Percentiles rank a stretch among this genome's conserved stretches.
Conservation (phyloP, 2,888 invertebrate species). For the Ophion slaviceki region DNA sequence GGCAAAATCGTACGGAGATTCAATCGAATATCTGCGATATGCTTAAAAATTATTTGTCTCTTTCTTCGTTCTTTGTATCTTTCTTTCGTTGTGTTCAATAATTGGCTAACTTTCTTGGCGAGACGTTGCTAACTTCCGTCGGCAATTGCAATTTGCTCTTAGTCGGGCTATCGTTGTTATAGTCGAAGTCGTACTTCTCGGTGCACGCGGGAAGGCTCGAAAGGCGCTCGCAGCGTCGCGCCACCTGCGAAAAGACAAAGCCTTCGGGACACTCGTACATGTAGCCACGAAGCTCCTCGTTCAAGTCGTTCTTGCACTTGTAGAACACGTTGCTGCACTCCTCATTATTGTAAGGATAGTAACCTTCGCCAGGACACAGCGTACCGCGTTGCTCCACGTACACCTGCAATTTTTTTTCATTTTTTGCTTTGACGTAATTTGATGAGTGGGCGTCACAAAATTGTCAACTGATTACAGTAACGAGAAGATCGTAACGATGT, state of each 20-base stretch:
- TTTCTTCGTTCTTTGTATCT: background rate
- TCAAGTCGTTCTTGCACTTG: conserved; percentile 87
- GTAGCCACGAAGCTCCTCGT: conserved; percentile 87
- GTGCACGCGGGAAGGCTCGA: conserved; percentile 87
- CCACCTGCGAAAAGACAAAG: conserved; percentile 91
- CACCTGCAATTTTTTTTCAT: conserved; percentile 85
- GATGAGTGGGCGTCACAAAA: background rate
- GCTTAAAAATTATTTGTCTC: background rate
- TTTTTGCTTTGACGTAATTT: background rate
- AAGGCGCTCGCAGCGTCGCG: conserved; percentile 89
- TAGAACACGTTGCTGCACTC: conserved; percentile 90
- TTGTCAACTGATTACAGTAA: background rate
- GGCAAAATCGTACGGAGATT: conserved; percentile 72
- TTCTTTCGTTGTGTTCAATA: conserved; percentile 46
- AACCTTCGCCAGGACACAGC: conserved; percentile 89
- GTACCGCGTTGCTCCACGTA: conserved; percentile 85
- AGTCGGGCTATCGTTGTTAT: conserved; percentile 69
- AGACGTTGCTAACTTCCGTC: conserved; percentile 75
- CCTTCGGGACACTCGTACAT: conserved; percentile 91
- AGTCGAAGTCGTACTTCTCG: conserved; percentile 65
- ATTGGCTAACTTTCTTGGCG: conserved; percentile 73
- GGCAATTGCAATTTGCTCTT: conserved; percentile 78
- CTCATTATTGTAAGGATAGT: conserved; percentile 87
- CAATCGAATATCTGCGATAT: conserved; percentile 46
- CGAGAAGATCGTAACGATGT: too few relatives aligned